A percentile compares a stretch with the other conserved stretches of the same genome.
phyloP scores from a whole-genome alignment of 2,113 vertebrate species.

The Lates calcarifer region DNA sequence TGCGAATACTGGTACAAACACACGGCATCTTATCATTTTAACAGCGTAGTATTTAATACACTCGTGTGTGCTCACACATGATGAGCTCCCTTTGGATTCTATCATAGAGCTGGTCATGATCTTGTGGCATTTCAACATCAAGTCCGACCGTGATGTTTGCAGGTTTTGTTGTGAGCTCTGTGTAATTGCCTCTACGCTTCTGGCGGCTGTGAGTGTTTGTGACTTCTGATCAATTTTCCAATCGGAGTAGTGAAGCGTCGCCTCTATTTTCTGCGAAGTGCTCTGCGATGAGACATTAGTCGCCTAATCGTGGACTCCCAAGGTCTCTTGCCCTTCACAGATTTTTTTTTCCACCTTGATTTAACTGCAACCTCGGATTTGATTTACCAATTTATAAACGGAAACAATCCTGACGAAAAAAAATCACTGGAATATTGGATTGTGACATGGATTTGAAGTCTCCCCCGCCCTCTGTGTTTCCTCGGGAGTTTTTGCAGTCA shows the following conservation, averaged over 20 bases:
- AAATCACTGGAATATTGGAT: conserved; percentile 16
- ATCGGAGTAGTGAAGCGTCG: conserved; percentile 35
- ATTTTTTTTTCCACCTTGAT: conserved; percentile 6
- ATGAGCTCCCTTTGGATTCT: conserved; percentile 5
- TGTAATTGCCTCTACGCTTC: conserved; percentile 9
- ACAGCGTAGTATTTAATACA: background rate
- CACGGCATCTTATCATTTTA: conserved; percentile 13
- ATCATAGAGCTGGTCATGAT: background rate
- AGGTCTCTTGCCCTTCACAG: conserved; percentile 27
- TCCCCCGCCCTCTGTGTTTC: background rate
- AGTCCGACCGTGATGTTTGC: background rate
- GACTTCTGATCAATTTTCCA: conserved; percentile 65
- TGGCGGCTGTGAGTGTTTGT: conserved; percentile 12
- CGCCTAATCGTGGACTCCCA: conserved; percentile 7
- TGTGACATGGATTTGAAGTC: background rate
- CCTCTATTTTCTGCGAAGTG: conserved; percentile 1
- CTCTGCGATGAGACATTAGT: conserved; percentile 42
- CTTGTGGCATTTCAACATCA: background rate
- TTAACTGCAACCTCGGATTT: conserved; percentile 2
- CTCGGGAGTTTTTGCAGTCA: conserved; percentile 18
- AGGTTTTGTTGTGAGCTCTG: background rate
- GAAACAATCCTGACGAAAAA: background rate
- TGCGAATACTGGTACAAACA: background rate
- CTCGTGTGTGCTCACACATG: background rate
- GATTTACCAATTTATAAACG: background rate